phyloP scores from a whole-genome alignment of 2,888 invertebrate genomes.

The Pristionchus japonicus region DNA sequence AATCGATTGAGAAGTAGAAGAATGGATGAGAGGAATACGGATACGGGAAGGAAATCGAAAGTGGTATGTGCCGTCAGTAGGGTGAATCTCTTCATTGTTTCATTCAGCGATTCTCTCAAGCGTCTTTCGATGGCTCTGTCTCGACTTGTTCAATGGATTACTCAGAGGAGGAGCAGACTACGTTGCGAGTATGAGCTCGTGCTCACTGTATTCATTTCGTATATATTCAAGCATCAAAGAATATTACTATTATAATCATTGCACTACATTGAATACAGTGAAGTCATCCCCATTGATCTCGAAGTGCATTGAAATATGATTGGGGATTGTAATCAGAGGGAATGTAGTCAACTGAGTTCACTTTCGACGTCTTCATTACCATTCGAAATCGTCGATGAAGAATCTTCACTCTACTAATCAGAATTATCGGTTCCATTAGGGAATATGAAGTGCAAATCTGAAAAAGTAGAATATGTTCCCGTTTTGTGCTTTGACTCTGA shows the following conservation, averaged over 20 bases:
- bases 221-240: neutral
- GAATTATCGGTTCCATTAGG: neutral
- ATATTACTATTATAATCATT: neutral
- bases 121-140: conserved; percentile 6
- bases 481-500: neutral
- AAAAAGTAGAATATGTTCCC: neutral
- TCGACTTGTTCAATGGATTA: conserved; percentile 39
- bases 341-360: neutral
- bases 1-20: neutral
- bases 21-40: neutral
- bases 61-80: neutral
- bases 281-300: neutral
- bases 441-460: neutral
- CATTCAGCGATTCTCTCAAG: conserved; percentile 31
- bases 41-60: neutral
- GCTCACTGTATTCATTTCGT: neutral
- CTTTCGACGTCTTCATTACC: neutral
- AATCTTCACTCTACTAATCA: neutral
- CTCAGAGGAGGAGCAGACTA: conserved; percentile 32
- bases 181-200: conserved; percentile 1
- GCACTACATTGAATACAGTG: neutral
- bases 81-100: neutral
- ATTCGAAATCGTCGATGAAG: neutral
- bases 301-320: neutral
- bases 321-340: neutral